Evolutionary conservation across 1,140 invertebrate genomes (phyloP).

Genomic region (Formica exsecta): DNA sequence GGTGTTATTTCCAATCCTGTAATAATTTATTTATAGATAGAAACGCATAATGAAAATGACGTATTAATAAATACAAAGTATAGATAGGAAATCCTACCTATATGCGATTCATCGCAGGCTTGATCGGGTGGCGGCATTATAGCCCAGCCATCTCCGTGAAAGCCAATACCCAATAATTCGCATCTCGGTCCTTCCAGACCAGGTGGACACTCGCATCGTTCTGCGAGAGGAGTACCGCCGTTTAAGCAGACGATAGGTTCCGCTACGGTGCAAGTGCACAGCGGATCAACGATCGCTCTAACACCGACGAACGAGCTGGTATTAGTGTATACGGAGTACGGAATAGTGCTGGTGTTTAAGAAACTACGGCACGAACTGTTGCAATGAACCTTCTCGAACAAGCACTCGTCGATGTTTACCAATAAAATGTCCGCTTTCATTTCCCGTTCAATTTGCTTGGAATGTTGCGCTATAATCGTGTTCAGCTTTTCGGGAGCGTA

Average conservation of each 20-base stretch:
- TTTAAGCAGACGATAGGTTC: conserved; percentile 89
- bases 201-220: conserved; percentile 89
- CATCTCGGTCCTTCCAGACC: conserved; percentile 95
- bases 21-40: conserved; percentile 20
- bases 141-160: conserved; percentile 95
- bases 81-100: conserved; percentile 82
- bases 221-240: conserved; percentile 89
- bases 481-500: conserved; percentile 95
- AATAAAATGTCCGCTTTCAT: conserved; percentile 92
- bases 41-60: background rate
- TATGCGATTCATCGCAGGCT: conserved; percentile 91
- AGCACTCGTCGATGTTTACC: conserved; percentile 95
- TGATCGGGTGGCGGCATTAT: conserved; percentile 93
- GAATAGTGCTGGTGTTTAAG: conserved; percentile 90
- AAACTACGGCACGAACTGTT: conserved; percentile 91
- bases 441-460: conserved; percentile 90
- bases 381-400: conserved; percentile 91
- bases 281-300: conserved; percentile 91
- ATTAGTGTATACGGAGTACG: conserved; percentile 94
- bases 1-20: conserved; percentile 91
- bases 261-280: conserved; percentile 90
- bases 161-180: conserved; percentile 95
- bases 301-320: conserved; percentile 96
- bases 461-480: conserved; percentile 90
- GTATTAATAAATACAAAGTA: background rate